Evolutionary conservation across 2,888 invertebrate species (phyloP).

Genomic region (Synanthedon vespiformis): DNA sequence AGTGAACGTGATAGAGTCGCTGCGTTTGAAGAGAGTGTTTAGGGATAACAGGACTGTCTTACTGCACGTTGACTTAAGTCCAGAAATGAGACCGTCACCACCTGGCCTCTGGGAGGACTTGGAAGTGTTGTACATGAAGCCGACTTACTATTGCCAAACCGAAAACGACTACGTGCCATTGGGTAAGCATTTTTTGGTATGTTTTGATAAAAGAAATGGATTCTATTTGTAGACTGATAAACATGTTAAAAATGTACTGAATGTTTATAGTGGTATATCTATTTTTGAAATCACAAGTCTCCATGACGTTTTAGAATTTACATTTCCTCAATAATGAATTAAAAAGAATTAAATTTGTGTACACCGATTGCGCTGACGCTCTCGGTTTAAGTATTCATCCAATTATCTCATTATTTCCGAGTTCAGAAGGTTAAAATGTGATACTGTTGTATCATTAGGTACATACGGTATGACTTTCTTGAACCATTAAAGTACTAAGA

Average conservation of each 20-base stretch:
- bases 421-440: conserved; percentile 15
- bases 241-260: too few species aligned
- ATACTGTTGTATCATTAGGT: not conserved
- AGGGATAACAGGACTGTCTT: conserved; percentile 34
- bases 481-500: not conserved
- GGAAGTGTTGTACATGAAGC: conserved; percentile 32
- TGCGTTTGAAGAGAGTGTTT: conserved; percentile 37
- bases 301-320: too few species aligned
- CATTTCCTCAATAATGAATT: too few species aligned
- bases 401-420: conserved; percentile 13
- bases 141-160: conserved; percentile 29
- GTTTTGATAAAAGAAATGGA: too few species aligned
- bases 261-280: too few species aligned
- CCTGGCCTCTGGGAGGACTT: conserved; percentile 40
- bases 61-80: conserved; percentile 35
- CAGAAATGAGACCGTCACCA: conserved; percentile 25
- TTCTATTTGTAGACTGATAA: too few species aligned
- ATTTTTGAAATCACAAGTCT: too few species aligned
- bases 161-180: too few species aligned
- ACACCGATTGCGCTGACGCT: not conserved
- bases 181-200: too few species aligned
- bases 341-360: too few species aligned
- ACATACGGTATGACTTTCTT: not conserved
- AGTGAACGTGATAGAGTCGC: conserved; percentile 17
- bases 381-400: not conserved